Conservation (phyloP, 2,113 vertebrate species). For the Polyodon spathula region DNA sequence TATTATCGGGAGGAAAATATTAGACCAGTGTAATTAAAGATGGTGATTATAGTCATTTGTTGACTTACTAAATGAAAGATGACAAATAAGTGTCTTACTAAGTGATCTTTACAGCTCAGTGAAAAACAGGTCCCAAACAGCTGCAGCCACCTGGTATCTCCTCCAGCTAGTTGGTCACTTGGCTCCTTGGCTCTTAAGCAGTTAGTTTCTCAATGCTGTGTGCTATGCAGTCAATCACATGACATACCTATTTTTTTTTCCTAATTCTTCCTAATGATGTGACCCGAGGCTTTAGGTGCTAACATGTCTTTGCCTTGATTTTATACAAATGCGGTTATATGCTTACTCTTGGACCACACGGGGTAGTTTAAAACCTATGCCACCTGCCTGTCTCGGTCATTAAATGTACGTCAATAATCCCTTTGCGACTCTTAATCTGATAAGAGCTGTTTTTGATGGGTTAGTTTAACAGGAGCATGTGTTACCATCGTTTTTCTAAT, state of each 20-base stretch:
- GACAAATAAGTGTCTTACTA: too few relatives aligned
- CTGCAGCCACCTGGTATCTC: too few relatives aligned
- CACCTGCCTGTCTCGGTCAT: not conserved
- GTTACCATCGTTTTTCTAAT: not conserved
- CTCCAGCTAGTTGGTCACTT: too few relatives aligned
- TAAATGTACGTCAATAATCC: not conserved
- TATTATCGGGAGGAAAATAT: too few relatives aligned
- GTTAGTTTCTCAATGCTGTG: too few relatives aligned
- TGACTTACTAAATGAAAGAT: too few relatives aligned
- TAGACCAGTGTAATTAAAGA: too few relatives aligned
- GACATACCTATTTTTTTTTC: not conserved
- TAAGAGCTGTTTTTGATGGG: not conserved
- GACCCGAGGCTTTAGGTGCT: not conserved
- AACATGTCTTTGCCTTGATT: not conserved
- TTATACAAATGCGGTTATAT: too few relatives aligned
- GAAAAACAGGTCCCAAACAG: too few relatives aligned
- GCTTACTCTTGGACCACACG: not conserved
- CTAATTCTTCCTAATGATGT: not conserved
- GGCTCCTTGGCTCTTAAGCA: too few relatives aligned
- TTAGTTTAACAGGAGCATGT: not conserved
- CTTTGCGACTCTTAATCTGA: not conserved
- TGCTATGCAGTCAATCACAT: not conserved
- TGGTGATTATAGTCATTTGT: too few relatives aligned
- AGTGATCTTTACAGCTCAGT: too few relatives aligned
- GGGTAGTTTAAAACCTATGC: not conserved